These are phyloP conservation scores for Glossosoma conforme DNA, from an alignment of 1,140 invertebrate species.

Conservation along the genomic window DNA sequence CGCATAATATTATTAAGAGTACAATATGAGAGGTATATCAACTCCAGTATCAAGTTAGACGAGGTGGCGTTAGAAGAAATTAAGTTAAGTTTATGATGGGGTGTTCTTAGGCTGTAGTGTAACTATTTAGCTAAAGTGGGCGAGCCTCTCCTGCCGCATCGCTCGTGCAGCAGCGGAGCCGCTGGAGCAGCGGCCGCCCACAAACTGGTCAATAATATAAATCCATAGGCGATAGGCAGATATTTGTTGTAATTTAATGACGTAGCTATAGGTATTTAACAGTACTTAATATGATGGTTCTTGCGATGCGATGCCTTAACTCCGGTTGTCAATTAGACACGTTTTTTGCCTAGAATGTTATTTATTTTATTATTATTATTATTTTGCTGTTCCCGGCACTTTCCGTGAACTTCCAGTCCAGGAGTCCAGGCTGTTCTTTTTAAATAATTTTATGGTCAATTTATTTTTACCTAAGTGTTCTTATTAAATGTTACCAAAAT, in stretches of 20 bases:
- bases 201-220: constrained; percentile 32
- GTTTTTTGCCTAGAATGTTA: constrained; percentile 51
- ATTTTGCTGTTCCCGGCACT: constrained; percentile 51
- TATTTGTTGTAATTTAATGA: constrained; percentile 41
- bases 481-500: constrained; percentile 57
- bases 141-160: no score
- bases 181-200: no score
- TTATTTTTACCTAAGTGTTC: constrained; percentile 57
- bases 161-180: no score
- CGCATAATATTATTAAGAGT: constrained; percentile 53
- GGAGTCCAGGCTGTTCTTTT: constrained; percentile 53
- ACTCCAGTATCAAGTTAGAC: constrained; percentile 55
- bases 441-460: constrained; percentile 53
- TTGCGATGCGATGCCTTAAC: constrained; percentile 56
- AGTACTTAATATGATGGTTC: constrained; percentile 53
- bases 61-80: constrained; percentile 52
- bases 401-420: constrained; percentile 52
- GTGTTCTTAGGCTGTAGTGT: constrained; percentile 49
- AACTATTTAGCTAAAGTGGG: constrained; percentile 28
- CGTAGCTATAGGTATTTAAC: constrained; percentile 50
- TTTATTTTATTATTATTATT: constrained; percentile 48
- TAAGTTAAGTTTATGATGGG: constrained; percentile 54
- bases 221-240: constrained; percentile 42
- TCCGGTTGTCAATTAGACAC: constrained; percentile 56
- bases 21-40: constrained; percentile 54